Evolutionary conservation across 2,888 invertebrate species (phyloP).

Genomic region (Drosophila birchii): DNA sequence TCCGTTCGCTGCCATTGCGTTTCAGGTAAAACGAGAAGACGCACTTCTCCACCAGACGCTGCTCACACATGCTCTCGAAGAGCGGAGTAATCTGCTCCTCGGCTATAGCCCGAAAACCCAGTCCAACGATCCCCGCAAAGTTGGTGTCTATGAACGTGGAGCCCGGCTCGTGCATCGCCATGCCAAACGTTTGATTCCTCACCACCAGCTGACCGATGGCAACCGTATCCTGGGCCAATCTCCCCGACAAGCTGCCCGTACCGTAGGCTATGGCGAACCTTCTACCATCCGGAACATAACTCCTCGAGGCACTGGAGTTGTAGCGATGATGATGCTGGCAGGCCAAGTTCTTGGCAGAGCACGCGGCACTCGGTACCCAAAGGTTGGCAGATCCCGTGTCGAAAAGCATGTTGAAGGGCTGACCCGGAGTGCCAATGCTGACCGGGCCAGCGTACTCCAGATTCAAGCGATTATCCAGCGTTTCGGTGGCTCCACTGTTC

Average conservation of each 20-base stretch:
- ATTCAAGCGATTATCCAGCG: slow-evolving; percentile 39
- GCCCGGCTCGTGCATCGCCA: slow-evolving; percentile 96
- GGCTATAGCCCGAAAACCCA: slow-evolving; percentile 93
- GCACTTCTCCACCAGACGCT: slow-evolving; percentile 88
- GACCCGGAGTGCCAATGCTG: slow-evolving; percentile 42
- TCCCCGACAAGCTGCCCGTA: slow-evolving; percentile 96
- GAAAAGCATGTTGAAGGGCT: slow-evolving; percentile 43
- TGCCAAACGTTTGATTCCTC: slow-evolving; percentile 94
- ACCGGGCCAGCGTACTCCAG: slow-evolving; percentile 41
- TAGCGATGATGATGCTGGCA: slow-evolving; percentile 92
- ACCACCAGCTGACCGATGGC: slow-evolving; percentile 88
- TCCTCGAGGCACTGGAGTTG: slow-evolving; percentile 91
- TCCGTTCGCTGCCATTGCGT: slow-evolving; percentile 87
- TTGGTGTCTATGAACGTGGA: slow-evolving; percentile 97
- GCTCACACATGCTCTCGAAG: slow-evolving; percentile 94
- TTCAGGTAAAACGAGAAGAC: slow-evolving; percentile 97
- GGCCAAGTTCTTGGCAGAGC: slow-evolving; percentile 90
- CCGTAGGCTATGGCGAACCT: slow-evolving; percentile 96
- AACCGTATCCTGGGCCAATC: slow-evolving; percentile 94
- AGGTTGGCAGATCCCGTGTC: slow-evolving; percentile 45
- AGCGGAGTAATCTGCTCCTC: slow-evolving; percentile 95
- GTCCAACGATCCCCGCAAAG: slow-evolving; percentile 98
- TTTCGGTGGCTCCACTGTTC: slow-evolving; percentile 30
- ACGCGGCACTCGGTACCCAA: slow-evolving; percentile 83
- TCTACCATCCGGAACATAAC: slow-evolving; percentile 94